Percentiles rank a stretch among this genome's conserved stretches.
These are phyloP conservation scores for Ctenoplectra terminalis DNA, from an alignment of 1,140 invertebrate species.

Conservation along the genomic window DNA sequence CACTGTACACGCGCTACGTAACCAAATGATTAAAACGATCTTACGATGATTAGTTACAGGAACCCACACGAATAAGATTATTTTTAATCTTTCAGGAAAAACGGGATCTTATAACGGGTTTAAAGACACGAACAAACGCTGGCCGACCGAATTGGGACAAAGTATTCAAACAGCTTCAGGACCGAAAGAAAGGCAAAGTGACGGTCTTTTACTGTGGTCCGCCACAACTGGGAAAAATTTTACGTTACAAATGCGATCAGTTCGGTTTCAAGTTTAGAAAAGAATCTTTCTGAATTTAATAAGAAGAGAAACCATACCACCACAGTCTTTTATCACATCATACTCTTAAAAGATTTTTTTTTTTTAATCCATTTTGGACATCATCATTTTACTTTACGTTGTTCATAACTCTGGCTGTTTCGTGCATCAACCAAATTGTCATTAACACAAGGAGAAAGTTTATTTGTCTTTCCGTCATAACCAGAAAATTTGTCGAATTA, in stretches of 20 bases:
- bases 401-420: slow-evolving; percentile 64
- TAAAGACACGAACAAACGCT: slow-evolving; percentile 96
- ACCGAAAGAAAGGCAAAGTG: slow-evolving; percentile 95
- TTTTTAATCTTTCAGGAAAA: slow-evolving; percentile 87
- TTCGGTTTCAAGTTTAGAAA: slow-evolving; percentile 96
- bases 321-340: not conserved
- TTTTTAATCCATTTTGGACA: not conserved
- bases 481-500: slow-evolving; percentile 10
- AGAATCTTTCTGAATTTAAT: slow-evolving; percentile 90
- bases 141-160: slow-evolving; percentile 98
- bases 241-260: slow-evolving; percentile 94
- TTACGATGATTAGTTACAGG: not conserved
- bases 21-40: not conserved
- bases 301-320: slow-evolving; percentile 8
- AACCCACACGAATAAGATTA: not conserved
- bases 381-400: slow-evolving; percentile 54
- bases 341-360: not conserved
- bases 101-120: slow-evolving; percentile 95
- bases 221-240: slow-evolving; percentile 90
- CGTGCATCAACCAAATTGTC: slow-evolving; percentile 73
- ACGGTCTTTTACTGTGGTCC: slow-evolving; percentile 98
- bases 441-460: slow-evolving; percentile 68
- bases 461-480: slow-evolving; percentile 71
- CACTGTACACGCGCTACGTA: too few relatives aligned
- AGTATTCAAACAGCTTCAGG: slow-evolving; percentile 93